Evolutionary conservation across 1,140 invertebrate genomes (phyloP), one percentile per base, ranked within the genome.

Genomic region (Drosophila ironensis): DNA sequence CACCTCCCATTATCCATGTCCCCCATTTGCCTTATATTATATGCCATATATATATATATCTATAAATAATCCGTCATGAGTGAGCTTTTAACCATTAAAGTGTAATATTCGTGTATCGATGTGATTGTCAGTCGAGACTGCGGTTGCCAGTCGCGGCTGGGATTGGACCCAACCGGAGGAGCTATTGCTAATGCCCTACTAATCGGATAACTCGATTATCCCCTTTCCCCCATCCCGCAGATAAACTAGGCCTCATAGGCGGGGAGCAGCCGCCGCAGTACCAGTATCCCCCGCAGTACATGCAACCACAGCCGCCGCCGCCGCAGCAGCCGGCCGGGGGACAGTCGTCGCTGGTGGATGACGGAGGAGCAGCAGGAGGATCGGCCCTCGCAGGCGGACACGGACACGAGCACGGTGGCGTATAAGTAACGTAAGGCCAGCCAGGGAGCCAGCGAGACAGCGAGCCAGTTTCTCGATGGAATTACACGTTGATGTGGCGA

Each of bases 181-280:
- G 5, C 20, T 22, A 5, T 5, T 17, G 8, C 16, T 14, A 5
- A 8, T 1, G 8, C 12, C 8, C 8, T 7, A 37, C 14, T 37
- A 37, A 37, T 16, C 14, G 1, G 5, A 22, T 6, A 7, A 11
- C 41, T n/a, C 22, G 8, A 41, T n/a, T 45, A 25, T 42, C 41
- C 35, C 30, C 22, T 20, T 27, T 17, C 33, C 17, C 24, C 8
- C 25, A 42, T 6, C 20, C 19, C 7, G 59, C 61, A 89, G 87
- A 89, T 78, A 89, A 89, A 78, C 87, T 89, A 44, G 87, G 87
- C 45, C 81, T 89, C 69, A 91, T 91, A 90, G 92, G 92, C 24
- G 84, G 90, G 44, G 57, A 91, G 51, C 90, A 90, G 66, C 87
- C 86, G 38, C 72, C 87, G 30, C 90, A 88, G 37, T 86, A 89